A percentile compares a stretch with the other conserved stretches of the same genome.
Conservation (phyloP, 2,797 vertebrate genomes). For the Picus viridis region DNA sequence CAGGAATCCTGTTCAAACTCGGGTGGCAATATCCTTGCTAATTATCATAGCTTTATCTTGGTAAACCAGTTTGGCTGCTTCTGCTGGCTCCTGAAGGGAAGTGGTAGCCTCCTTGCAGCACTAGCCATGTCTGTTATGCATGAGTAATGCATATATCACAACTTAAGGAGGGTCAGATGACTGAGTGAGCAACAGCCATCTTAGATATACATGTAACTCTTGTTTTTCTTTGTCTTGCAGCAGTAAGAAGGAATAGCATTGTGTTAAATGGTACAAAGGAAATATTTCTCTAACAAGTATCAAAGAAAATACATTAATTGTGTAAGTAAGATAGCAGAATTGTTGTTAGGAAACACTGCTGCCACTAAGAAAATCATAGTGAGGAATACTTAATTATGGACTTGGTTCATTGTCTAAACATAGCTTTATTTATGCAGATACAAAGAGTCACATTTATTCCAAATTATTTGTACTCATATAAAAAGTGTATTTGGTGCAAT, state of each 20-base stretch:
- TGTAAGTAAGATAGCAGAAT: background rate
- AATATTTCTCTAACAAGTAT: background rate
- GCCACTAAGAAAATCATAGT: background rate
- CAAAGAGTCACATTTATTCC: background rate
- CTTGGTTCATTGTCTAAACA: background rate
- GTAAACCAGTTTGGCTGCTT: constrained; percentile 32
- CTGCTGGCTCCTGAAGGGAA: background rate
- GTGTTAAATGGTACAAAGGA: background rate
- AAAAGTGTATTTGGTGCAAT: background rate
- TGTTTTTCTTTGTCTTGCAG: background rate
- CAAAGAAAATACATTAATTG: background rate
- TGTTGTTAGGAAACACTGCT: background rate
- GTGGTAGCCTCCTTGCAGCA: background rate
- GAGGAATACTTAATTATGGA: background rate
- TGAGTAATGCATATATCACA: background rate
- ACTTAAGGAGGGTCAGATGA: background rate
- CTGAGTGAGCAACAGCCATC: background rate
- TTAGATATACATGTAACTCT: background rate
- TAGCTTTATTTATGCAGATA: background rate
- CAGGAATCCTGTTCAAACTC: constrained; percentile 8
- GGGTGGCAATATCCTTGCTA: background rate
- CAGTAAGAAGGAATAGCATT: background rate
- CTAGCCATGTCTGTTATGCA: background rate
- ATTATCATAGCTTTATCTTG: constrained; percentile 10
- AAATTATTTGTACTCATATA: background rate